Conservation (phyloP, 2,113 vertebrate species). For the Ceuthmochares aereus region DNA sequence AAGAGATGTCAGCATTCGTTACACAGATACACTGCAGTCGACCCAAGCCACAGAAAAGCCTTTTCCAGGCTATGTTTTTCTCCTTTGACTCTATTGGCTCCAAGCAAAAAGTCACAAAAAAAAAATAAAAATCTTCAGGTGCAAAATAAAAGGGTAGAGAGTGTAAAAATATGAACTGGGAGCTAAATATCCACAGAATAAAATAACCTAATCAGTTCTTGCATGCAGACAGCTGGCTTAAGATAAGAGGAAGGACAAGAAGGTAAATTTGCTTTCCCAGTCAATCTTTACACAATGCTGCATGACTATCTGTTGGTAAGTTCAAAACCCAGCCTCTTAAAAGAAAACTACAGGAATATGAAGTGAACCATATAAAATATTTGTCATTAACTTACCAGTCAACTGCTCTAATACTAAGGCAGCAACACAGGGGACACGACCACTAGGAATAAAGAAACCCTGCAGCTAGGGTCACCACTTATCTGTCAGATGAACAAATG, state of each 20-base stretch:
- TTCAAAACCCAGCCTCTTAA: neutral
- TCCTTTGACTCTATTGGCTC: neutral
- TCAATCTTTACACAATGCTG: neutral
- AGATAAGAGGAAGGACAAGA: neutral
- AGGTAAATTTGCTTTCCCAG: neutral
- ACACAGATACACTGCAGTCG: accelerated
- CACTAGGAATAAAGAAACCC: neutral
- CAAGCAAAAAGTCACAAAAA: neutral
- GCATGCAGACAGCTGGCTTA: neutral
- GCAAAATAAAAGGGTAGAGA: neutral
- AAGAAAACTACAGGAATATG: neutral
- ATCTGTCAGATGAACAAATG: neutral
- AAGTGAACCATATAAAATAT: neutral
- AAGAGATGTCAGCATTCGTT: neutral
- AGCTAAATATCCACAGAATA: neutral
- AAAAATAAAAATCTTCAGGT: neutral
- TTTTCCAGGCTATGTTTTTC: neutral
- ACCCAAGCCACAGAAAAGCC: neutral
- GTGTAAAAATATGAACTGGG: neutral
- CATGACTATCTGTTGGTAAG: neutral
- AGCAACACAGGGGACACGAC: neutral
- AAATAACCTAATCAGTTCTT: neutral
- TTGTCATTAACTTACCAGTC: neutral
- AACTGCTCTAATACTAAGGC: neutral
- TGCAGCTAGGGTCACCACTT: neutral